Evolutionary conservation across 1,140 invertebrate species (phyloP), one percentile per base, ranked within the genome.

Genomic region (Dreissena rostriformis): DNA sequence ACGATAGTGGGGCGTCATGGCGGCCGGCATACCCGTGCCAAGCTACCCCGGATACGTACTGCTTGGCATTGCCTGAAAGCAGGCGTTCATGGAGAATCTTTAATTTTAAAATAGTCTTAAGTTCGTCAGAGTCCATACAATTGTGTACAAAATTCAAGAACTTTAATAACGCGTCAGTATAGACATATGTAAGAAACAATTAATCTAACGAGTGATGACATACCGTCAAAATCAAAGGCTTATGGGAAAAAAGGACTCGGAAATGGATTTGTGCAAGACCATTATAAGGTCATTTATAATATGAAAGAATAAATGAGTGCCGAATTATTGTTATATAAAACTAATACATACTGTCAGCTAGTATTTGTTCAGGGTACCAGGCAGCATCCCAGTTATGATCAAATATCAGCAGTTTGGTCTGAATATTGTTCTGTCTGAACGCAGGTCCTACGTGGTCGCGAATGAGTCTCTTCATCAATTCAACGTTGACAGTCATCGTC

Each of bases 21-120:
- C 85, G 39, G 14, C 89, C 89, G 15, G 72, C 86, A 66, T 90
- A 90, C 4, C 87, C 88, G 73, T 90, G 89, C 85, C 86, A 90
- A 2, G 85, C 89, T 0, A 85, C 77, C 10, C 89, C 89, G n/a
- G 74, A 65, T 1, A 90, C 70, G 55, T 87, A 90, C 57, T 84
- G 79, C 7, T 57, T 78, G 11, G 86, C 87, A 12, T 63, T 63
- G 15, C 17, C 72, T 74, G 52, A 19, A 57, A 39, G 17, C 22
- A 24, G 6, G 57, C 11, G 17, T 61, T 4, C 2, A n/a, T 61
- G 2, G 4, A 2, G 6, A 61, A 24, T 11, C 22, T 61, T 61
- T 61, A 19, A 61, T 61, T n/a, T 61, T n/a, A 61, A 61, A n/a
- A 61, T 61, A 24, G 22, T n/a, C 12, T 12, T 2, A 4, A n/a